Percentiles rank a stretch among this genome's conserved stretches.
These are phyloP conservation scores for Xenus cinereus DNA, from an alignment of 2,113 vertebrate genomes.

Conservation along the genomic window DNA sequence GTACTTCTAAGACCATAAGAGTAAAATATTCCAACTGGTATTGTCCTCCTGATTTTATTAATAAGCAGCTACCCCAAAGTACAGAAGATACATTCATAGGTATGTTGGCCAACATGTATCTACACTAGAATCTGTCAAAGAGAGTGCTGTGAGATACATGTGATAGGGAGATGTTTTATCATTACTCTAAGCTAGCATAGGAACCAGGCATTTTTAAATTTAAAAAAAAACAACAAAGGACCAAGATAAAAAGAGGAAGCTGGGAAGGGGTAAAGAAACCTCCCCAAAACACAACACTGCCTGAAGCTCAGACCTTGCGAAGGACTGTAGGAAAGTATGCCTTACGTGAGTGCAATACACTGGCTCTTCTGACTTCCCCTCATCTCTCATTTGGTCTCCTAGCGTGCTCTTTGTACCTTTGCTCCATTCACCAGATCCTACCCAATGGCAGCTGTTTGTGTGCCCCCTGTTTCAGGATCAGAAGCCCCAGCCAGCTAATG, in stretches of 20 bases:
- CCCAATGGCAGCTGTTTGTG: not conserved
- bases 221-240: not conserved
- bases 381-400: not conserved
- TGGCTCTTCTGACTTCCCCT: no score
- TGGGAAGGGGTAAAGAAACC: not conserved
- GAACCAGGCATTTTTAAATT: not conserved
- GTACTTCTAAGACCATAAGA: not conserved
- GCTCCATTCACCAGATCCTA: not conserved
- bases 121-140: not conserved
- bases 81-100: not conserved
- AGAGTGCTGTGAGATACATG: no score
- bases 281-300: not conserved
- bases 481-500: not conserved
- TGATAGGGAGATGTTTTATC: not conserved
- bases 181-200: not conserved
- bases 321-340: not conserved
- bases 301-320: no score
- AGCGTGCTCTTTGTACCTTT: not conserved
- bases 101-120: not conserved
- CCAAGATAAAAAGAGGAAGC: not conserved
- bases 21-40: not conserved
- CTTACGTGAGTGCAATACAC: not conserved
- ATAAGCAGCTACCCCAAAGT: not conserved
- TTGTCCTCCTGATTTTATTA: not conserved
- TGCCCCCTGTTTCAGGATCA: not conserved